phyloP scores from a whole-genome alignment of 2,888 invertebrate genomes.

The Dicyrtoma fusca region DNA sequence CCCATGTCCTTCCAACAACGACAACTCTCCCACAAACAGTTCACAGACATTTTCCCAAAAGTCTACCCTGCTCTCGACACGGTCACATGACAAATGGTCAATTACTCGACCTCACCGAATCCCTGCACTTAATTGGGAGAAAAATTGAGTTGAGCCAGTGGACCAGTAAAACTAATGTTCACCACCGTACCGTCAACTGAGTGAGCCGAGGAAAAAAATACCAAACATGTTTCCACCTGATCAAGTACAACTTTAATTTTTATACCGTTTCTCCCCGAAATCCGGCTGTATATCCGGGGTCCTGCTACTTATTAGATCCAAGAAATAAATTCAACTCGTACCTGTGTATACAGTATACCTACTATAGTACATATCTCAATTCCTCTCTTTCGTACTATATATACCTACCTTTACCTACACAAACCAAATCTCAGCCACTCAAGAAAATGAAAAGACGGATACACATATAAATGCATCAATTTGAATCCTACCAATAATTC shows the following conservation, averaged over 20 bases:
- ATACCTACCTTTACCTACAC: too few relatives aligned
- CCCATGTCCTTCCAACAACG: not conserved
- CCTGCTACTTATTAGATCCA: not conserved
- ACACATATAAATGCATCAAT: too few relatives aligned
- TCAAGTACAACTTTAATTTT: slow-evolving; percentile 22
- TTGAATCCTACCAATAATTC: too few relatives aligned
- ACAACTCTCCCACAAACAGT: not conserved
- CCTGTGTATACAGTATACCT: too few relatives aligned
- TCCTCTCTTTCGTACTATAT: too few relatives aligned
- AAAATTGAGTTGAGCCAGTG: slow-evolving; percentile 21
- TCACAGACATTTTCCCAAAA: not conserved
- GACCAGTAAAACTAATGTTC: slow-evolving; percentile 22
- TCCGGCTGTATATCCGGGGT: too few relatives aligned
- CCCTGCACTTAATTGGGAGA: slow-evolving; percentile 31
- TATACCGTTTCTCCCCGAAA: slow-evolving; percentile 1
- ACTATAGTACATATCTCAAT: too few relatives aligned
- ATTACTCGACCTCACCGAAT: slow-evolving; percentile 22
- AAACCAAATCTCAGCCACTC: too few relatives aligned
- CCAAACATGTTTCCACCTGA: slow-evolving; percentile 20
- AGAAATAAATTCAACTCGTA: slow-evolving; percentile 6
- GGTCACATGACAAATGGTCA: slow-evolving; percentile 35
- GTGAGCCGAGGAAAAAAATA: not conserved
- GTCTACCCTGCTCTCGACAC: slow-evolving; percentile 28
- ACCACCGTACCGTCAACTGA: not conserved
- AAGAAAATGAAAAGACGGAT: too few relatives aligned